Evolutionary conservation across 2,113 vertebrate species (phyloP).

Genomic region (Arvicanthis niloticus): DNA sequence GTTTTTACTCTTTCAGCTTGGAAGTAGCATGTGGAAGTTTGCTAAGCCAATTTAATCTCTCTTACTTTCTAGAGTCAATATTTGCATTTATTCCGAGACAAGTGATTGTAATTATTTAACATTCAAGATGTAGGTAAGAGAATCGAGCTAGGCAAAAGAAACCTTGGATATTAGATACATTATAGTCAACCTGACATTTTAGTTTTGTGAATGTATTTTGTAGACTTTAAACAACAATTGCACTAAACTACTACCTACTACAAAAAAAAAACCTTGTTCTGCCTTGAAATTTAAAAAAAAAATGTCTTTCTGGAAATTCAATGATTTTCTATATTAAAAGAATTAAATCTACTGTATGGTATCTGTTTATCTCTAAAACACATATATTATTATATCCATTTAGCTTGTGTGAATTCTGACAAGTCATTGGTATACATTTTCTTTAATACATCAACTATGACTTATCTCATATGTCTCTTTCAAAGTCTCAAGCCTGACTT

Average conservation of each 20-base stretch:
- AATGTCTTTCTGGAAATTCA: neutral
- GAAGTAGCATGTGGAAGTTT: slow-evolving; percentile 22
- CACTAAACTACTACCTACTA: slow-evolving; percentile 11
- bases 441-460: neutral
- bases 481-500: slow-evolving; percentile 30
- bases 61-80: slow-evolving; percentile 33
- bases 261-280: slow-evolving; percentile 47
- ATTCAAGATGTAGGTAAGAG: slow-evolving; percentile 41
- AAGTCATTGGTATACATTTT: neutral
- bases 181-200: neutral
- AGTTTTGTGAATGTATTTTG: slow-evolving; percentile 25
- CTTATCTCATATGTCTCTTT: neutral
- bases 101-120: slow-evolving; percentile 52
- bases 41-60: slow-evolving; percentile 53
- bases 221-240: slow-evolving; percentile 25
- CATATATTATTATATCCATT: neutral
- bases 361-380: neutral
- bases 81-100: slow-evolving; percentile 54
- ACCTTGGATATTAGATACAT: neutral
- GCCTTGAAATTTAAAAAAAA: slow-evolving; percentile 23
- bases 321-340: neutral
- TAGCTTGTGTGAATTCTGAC: neutral
- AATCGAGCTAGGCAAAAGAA: slow-evolving; percentile 31
- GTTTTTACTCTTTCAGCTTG: slow-evolving; percentile 34
- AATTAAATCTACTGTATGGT: neutral